phyloP scores from a whole-genome alignment of 2,113 vertebrate species.

The Oreocharis arfaki region DNA sequence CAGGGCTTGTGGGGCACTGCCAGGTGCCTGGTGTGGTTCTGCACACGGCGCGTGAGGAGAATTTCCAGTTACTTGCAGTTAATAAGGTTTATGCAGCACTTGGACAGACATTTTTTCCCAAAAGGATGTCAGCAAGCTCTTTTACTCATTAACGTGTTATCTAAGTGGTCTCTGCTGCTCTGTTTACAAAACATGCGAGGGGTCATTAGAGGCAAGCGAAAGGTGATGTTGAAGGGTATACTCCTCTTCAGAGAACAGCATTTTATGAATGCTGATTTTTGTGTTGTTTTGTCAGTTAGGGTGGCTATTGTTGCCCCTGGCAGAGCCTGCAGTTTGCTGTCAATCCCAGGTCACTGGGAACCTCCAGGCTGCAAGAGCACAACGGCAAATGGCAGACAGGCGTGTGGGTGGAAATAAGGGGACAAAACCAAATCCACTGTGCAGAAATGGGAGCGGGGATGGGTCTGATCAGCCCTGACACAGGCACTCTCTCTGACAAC shows the following conservation, averaged over 20 bases:
- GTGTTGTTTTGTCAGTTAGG: background rate
- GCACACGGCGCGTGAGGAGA: accelerated
- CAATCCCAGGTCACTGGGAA: background rate
- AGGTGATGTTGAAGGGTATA: background rate
- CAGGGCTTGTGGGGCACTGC: accelerated
- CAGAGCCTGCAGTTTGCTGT: background rate
- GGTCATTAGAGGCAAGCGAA: background rate
- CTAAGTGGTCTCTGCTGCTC: background rate
- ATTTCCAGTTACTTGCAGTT: background rate
- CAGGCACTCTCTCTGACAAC: accelerated
- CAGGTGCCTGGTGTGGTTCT: background rate
- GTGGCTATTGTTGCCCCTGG: background rate
- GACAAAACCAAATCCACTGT: background rate
- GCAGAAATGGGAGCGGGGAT: background rate
- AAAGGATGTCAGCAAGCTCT: background rate
- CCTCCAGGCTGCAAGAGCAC: background rate
- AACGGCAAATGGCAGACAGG: background rate
- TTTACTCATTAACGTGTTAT: background rate
- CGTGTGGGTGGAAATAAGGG: background rate
- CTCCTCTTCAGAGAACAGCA: background rate
- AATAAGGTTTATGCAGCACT: background rate
- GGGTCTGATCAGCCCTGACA: background rate
- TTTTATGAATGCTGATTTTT: background rate
- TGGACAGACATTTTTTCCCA: background rate
- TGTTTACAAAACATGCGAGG: background rate